Conservation (phyloP, 2,113 vertebrate species). For the Dicentrarchus labrax region DNA sequence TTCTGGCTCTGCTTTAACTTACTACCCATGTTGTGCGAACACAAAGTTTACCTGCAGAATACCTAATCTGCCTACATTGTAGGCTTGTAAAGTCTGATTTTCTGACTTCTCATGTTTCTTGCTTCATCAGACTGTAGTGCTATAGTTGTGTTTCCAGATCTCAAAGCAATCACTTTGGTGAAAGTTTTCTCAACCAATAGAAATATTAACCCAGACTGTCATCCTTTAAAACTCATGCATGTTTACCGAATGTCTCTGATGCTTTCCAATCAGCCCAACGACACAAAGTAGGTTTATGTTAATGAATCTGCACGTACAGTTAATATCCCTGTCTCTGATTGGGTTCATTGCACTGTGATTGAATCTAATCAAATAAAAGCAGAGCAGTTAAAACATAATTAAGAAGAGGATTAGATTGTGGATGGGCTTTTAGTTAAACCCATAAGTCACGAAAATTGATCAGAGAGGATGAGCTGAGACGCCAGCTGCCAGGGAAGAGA, state of each 20-base stretch:
- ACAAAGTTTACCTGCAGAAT: not conserved
- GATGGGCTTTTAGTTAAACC: slow-evolving; percentile 63
- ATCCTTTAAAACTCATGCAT: not conserved
- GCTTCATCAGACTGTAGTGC: not conserved
- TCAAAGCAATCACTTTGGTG: not conserved
- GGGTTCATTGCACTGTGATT: slow-evolving; percentile 66
- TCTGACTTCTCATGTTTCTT: not conserved
- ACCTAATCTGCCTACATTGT: no score
- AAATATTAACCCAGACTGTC: not conserved
- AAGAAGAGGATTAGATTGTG: slow-evolving; percentile 63
- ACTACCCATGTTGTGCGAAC: not conserved
- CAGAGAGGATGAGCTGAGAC: slow-evolving; percentile 43
- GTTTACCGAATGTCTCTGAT: slow-evolving; percentile 1
- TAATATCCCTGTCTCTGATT: slow-evolving; percentile 55
- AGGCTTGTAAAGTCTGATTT: no score
- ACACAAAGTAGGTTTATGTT: slow-evolving; percentile 42
- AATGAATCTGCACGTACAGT: slow-evolving; percentile 55
- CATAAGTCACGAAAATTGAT: slow-evolving; percentile 74
- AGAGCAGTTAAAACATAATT: slow-evolving; percentile 72
- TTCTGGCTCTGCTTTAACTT: not conserved
- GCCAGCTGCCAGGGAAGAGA: slow-evolving; percentile 20
- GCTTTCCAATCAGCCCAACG: slow-evolving; percentile 22
- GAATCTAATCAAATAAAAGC: slow-evolving; percentile 71
- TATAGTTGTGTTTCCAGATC: not conserved
- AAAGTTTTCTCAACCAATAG: not conserved